Conservation (phyloP, 2,888 invertebrate species). For the Chymomyza amoena region DNA sequence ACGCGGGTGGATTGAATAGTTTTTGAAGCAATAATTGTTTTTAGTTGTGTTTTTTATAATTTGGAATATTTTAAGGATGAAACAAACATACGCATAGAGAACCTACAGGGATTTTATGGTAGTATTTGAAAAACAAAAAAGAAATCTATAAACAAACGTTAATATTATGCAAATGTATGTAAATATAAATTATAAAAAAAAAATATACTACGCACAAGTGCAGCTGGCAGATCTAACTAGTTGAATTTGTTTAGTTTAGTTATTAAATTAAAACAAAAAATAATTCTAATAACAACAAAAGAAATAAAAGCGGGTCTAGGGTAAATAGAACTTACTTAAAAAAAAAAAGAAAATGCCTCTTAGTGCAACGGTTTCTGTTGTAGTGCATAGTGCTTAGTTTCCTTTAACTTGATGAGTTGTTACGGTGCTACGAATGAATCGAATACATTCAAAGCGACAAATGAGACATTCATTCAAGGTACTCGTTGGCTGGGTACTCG, state of each 20-base stretch:
- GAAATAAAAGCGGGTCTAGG: constrained; percentile 50
- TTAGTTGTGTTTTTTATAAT: constrained; percentile 18
- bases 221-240: constrained; percentile 43
- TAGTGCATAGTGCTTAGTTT: constrained; percentile 55
- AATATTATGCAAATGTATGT: constrained; percentile 4
- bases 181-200: not conserved
- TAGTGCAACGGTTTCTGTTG: constrained; percentile 68
- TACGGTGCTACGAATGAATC: not conserved
- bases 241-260: constrained; percentile 58
- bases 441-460: not conserved
- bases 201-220: not conserved
- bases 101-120: constrained; percentile 77
- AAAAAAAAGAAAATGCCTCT: constrained; percentile 48
- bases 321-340: constrained; percentile 29
- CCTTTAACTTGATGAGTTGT: not conserved
- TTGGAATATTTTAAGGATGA: constrained; percentile 1
- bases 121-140: constrained; percentile 55
- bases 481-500: not conserved
- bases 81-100: constrained; percentile 49
- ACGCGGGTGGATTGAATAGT: constrained; percentile 27
- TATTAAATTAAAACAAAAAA: constrained; percentile 25
- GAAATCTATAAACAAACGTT: constrained; percentile 40
- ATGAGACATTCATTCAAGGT: not conserved
- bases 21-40: constrained; percentile 36
- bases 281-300: constrained; percentile 26